A percentile compares a stretch with the other conserved stretches of the same genome.
Evolutionary conservation across 2,888 invertebrate genomes (phyloP).

Genomic region (Melolontha melolontha): DNA sequence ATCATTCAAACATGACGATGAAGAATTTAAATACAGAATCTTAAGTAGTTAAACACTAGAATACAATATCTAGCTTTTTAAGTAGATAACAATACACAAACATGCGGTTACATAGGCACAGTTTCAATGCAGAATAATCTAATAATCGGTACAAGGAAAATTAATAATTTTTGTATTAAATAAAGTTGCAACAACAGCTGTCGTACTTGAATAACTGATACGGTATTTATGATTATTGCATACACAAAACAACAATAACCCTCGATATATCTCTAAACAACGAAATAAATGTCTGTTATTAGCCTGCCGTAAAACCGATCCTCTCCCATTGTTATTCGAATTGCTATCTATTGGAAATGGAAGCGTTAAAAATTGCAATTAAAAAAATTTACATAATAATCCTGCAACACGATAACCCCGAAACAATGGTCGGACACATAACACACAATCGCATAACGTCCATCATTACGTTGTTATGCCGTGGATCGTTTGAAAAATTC

Average conservation of each 20-base stretch:
- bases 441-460: slow-evolving; percentile 23
- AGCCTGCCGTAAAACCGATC: slow-evolving; percentile 17
- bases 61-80: too few relatives aligned
- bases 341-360: slow-evolving; percentile 21
- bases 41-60: too few relatives aligned
- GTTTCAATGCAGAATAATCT: too few relatives aligned
- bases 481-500: slow-evolving; percentile 44
- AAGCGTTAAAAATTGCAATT: slow-evolving; percentile 41
- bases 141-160: not conserved
- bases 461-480: slow-evolving; percentile 23
- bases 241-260: not conserved
- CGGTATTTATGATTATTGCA: slow-evolving; percentile 3
- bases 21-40: too few relatives aligned
- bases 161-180: not conserved
- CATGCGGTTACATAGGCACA: too few relatives aligned
- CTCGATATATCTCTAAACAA: slow-evolving; percentile 6
- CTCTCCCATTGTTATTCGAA: slow-evolving; percentile 13
- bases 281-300: slow-evolving; percentile 17
- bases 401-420: slow-evolving; percentile 38
- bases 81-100: too few relatives aligned
- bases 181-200: slow-evolving; percentile 1
- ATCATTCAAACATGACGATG: too few relatives aligned
- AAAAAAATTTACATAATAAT: slow-evolving; percentile 44
- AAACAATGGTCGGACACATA: slow-evolving; percentile 40
- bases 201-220: slow-evolving; percentile 22